phyloP scores from a whole-genome alignment of 92 coral and sea anemone species.

The Muricea muricata region DNA sequence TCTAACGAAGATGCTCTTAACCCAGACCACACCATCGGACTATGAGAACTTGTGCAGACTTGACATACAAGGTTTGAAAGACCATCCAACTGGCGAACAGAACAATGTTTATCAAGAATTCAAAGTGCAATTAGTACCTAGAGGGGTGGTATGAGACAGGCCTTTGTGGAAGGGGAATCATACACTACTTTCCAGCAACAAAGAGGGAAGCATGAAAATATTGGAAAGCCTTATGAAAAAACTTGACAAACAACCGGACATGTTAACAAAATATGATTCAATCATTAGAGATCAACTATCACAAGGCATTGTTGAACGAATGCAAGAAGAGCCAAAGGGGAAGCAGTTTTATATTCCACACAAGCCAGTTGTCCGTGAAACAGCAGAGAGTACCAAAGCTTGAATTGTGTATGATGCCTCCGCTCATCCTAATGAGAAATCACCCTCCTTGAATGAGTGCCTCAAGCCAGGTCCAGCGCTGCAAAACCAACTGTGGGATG shows the following conservation, averaged over 20 bases:
- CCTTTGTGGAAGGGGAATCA: constrained; percentile 50
- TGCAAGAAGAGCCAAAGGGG: constrained; percentile 33
- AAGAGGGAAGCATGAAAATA: constrained; percentile 41
- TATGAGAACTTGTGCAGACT: constrained; percentile 34
- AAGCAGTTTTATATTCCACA: constrained; percentile 48
- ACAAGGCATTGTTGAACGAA: constrained; percentile 46
- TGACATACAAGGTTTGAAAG: constrained; percentile 37
- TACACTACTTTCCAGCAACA: constrained; percentile 35
- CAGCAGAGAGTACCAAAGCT: constrained; percentile 35
- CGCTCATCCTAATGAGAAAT: constrained; percentile 16
- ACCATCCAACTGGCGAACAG: constrained; percentile 40
- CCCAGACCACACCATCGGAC: constrained; percentile 35
- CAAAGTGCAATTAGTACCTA: constrained; percentile 28
- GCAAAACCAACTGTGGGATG: too few species aligned
- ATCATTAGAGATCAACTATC: constrained; percentile 46
- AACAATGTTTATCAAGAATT: constrained; percentile 18
- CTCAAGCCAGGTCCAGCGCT: constrained; percentile 21
- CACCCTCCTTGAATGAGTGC: constrained; percentile 37
- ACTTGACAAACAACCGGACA: constrained; percentile 11
- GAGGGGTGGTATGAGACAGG: constrained; percentile 52
- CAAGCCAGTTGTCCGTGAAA: constrained; percentile 44
- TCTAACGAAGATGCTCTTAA: constrained; percentile 28
- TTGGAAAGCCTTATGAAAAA: constrained; percentile 16
- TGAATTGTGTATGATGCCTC: constrained; percentile 51
- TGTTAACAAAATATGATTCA: constrained; percentile 20